Conservation (phyloP, 2,797 vertebrate genomes). For the Glossophaga mutica region DNA sequence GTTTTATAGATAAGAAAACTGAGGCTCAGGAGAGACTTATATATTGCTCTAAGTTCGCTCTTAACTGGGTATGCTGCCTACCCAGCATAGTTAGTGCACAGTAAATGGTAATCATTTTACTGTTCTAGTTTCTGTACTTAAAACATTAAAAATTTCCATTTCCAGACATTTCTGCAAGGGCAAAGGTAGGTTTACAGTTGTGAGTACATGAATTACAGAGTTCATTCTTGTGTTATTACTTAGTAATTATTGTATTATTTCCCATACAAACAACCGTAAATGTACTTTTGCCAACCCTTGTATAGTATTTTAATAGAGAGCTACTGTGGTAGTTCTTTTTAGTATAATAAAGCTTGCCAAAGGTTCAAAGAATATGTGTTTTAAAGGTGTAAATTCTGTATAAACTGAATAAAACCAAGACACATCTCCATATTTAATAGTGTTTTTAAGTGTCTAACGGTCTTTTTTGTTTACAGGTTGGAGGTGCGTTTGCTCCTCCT, state of each 20-base stretch:
- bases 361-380: neutral
- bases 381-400: conserved; percentile 14
- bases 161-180: neutral
- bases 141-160: neutral
- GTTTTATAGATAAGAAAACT: conserved; percentile 15
- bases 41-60: neutral
- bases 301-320: neutral
- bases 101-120: neutral
- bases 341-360: neutral
- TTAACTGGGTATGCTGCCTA: neutral
- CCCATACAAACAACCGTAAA: neutral
- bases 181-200: neutral
- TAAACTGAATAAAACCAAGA: conserved; percentile 9
- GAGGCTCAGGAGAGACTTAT: neutral
- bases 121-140: neutral
- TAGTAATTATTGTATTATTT: neutral
- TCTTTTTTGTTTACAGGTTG: conserved; percentile 86
- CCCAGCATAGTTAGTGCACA: neutral
- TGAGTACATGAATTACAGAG: neutral
- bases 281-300: neutral
- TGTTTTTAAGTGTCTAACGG: neutral
- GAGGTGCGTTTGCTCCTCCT: conserved; percentile 98
- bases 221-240: neutral
- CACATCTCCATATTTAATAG: neutral
- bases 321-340: neutral